Percentiles rank a stretch among this genome's conserved stretches.
Evolutionary conservation across 2,888 invertebrate species (phyloP).

Genomic region (Pyrgus malvae): DNA sequence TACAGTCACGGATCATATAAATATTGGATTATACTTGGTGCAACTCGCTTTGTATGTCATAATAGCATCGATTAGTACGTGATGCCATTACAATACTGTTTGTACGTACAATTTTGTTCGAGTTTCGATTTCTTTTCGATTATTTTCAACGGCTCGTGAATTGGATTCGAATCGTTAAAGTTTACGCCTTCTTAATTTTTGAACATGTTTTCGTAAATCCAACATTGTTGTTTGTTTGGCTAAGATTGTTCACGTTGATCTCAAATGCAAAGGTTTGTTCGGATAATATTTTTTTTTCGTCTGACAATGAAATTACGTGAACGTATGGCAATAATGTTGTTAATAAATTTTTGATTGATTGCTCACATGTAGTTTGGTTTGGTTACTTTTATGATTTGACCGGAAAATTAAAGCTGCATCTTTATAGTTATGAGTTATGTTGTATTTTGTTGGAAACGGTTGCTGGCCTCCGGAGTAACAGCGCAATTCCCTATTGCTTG

Average conservation of each 20-base stretch:
- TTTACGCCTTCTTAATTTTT: constrained; percentile 63
- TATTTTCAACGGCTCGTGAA: constrained; percentile 59
- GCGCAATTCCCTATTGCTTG: no score
- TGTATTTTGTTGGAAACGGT: no score
- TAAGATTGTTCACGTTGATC: neutral
- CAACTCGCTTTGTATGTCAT: constrained; percentile 78
- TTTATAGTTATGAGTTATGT: no score
- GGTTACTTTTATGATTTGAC: no score
- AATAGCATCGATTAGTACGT: constrained; percentile 79
- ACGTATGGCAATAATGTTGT: no score
- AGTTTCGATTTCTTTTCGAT: constrained; percentile 73
- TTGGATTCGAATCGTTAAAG: constrained; percentile 58
- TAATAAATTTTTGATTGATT: no score
- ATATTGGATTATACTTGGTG: constrained; percentile 80
- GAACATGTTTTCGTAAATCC: constrained; percentile 39
- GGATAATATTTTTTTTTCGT: neutral
- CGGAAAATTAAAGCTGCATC: no score
- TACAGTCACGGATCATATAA: constrained; percentile 72
- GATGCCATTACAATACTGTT: constrained; percentile 76
- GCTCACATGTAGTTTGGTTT: no score
- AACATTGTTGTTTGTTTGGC: constrained; percentile 35
- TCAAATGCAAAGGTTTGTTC: no score
- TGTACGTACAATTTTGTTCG: constrained; percentile 61
- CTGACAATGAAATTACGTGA: no score
- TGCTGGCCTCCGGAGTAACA: no score